These are phyloP conservation scores for Keiferia lycopersicella DNA, from an alignment of 2,888 invertebrate genomes.

Conservation along the genomic window DNA sequence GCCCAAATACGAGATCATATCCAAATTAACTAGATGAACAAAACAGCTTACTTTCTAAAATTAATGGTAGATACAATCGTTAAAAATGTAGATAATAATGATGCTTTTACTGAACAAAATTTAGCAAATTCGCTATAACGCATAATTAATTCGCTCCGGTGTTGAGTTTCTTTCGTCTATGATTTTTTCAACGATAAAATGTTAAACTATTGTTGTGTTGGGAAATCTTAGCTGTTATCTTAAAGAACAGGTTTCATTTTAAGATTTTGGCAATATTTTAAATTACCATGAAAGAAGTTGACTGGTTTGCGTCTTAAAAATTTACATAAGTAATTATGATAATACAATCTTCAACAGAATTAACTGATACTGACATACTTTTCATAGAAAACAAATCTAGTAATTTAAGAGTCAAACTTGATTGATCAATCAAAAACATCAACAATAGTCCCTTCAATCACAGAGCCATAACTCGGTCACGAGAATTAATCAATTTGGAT, in stretches of 20 bases:
- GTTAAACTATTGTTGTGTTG: neutral
- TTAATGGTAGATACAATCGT: conserved; percentile 19
- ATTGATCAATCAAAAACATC: conserved; percentile 7
- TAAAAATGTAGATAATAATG: conserved; percentile 19
- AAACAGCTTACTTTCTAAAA: conserved; percentile 24
- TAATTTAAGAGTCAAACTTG: neutral
- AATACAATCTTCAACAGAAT: too few relatives aligned
- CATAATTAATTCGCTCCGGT: conserved; percentile 12
- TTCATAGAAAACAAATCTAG: neutral
- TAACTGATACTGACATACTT: neutral
- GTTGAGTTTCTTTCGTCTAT: conserved; percentile 17
- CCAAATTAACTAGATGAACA: conserved; percentile 14
- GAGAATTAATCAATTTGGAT: conserved; percentile 42
- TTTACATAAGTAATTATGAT: too few relatives aligned
- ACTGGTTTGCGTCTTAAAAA: too few relatives aligned
- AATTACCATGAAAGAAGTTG: too few relatives aligned
- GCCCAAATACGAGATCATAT: conserved; percentile 18
- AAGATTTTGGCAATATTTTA: neutral
- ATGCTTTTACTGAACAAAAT: conserved; percentile 19
- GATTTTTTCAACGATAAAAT: conserved; percentile 11
- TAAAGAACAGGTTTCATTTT: conserved; percentile 5
- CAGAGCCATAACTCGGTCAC: conserved; percentile 34
- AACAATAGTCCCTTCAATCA: conserved; percentile 34
- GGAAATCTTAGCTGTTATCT: conserved; percentile 11
- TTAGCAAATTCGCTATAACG: conserved; percentile 19